Evolutionary conservation across 2,797 vertebrate genomes (phyloP).

Genomic region (Micrastur ruficollis): DNA sequence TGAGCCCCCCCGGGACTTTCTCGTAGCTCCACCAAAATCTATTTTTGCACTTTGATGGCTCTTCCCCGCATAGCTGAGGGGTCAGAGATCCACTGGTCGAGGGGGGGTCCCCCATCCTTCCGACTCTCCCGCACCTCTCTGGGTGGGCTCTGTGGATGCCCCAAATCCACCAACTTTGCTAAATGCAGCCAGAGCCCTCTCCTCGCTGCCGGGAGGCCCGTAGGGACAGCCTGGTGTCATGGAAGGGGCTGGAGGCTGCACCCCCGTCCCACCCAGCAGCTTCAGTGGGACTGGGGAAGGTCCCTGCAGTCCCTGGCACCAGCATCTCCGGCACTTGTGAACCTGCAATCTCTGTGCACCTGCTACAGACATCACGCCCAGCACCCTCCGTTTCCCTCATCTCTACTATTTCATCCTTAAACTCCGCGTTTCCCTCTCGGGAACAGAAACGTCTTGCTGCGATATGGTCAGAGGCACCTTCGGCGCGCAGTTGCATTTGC

Average conservation of each 20-base stretch:
- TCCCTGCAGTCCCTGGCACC: background rate
- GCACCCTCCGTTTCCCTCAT: background rate
- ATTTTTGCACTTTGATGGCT: background rate
- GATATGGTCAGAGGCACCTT: background rate
- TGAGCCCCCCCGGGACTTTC: background rate
- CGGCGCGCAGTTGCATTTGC: fast-evolving
- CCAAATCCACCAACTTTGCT: background rate
- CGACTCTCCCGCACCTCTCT: background rate
- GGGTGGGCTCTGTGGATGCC: fast-evolving
- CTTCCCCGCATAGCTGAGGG: background rate
- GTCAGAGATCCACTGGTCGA: fast-evolving
- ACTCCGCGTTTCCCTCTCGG: background rate
- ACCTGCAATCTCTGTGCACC: background rate
- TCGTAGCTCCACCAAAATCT: background rate
- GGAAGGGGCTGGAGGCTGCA: background rate
- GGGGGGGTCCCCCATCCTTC: fast-evolving
- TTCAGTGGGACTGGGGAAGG: background rate
- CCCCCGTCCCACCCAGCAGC: fast-evolving
- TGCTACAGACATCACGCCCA: background rate
- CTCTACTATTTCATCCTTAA: background rate
- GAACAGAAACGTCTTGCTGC: fast-evolving
- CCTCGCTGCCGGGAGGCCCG: background rate
- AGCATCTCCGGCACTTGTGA: fast-evolving
- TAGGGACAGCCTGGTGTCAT: fast-evolving
- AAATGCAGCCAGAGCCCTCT: background rate